Conservation (phyloP, 2,797 vertebrate genomes). For the Myiotriccus ornatus region DNA sequence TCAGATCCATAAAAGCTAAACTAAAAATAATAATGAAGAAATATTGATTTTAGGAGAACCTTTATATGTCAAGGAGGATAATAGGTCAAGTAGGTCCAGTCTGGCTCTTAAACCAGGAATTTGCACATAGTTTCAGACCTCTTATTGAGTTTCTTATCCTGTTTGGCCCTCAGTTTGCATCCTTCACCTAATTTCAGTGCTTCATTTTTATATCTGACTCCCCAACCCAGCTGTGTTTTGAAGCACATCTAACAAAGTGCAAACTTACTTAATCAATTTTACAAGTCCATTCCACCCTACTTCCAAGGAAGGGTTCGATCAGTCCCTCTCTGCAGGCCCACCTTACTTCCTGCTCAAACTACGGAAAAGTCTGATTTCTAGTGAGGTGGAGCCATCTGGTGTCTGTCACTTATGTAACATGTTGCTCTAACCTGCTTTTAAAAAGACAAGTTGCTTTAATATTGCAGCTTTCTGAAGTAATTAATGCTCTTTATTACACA, state of each 20-base stretch:
- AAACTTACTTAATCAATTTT: background rate
- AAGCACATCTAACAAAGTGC: background rate
- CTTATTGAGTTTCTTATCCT: background rate
- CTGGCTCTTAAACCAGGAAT: background rate
- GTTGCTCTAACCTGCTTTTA: background rate
- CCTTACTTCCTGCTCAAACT: background rate
- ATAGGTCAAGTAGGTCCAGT: background rate
- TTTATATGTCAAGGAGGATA: background rate
- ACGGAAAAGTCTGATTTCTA: background rate
- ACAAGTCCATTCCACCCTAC: background rate
- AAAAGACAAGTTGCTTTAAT: background rate
- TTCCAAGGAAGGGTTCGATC: background rate
- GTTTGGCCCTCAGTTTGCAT: background rate
- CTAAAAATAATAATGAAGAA: background rate
- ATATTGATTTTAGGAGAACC: background rate
- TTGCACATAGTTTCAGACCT: background rate
- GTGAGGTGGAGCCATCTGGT: constrained; percentile 57
- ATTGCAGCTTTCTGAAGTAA: background rate
- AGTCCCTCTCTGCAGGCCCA: background rate
- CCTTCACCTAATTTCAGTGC: background rate
- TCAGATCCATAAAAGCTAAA: background rate
- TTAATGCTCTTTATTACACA: background rate
- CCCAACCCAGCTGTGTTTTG: background rate
- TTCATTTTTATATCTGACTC: background rate
- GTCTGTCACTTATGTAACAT: constrained; percentile 28